Evolutionary conservation across 2,113 vertebrate species (phyloP).

Genomic region (Oreocharis arfaki): DNA sequence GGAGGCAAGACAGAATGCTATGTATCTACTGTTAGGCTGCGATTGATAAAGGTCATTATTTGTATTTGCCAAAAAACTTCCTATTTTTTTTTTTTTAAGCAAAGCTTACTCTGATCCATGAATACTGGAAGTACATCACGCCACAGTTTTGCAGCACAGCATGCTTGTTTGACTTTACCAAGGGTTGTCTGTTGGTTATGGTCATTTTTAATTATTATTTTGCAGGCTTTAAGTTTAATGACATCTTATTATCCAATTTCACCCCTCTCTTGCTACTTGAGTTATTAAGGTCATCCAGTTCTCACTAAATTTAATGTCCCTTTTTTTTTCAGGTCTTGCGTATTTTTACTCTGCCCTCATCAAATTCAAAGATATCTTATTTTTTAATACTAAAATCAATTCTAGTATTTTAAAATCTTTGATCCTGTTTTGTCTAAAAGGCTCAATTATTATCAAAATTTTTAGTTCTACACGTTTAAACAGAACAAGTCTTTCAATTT

Average conservation of each 20-base stretch:
- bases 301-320: background rate
- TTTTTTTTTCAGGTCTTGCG: background rate
- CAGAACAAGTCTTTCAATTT: background rate
- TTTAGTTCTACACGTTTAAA: background rate
- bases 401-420: background rate
- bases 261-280: background rate
- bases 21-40: background rate
- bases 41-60: background rate
- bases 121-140: background rate
- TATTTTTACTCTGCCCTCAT: background rate
- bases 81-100: background rate
- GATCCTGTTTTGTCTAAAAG: conserved; percentile 9
- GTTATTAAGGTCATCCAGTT: background rate
- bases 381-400: background rate
- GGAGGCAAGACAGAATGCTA: background rate
- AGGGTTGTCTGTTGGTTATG: background rate
- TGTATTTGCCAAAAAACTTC: background rate
- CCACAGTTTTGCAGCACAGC: background rate
- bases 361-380: background rate
- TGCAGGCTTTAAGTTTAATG: background rate
- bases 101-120: background rate
- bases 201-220: background rate
- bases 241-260: background rate
- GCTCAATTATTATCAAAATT: background rate
- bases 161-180: background rate